Percentiles rank a stretch among this genome's conserved stretches.
Conservation (phyloP, 1,140 invertebrate genomes). For the Fopius arisanus region DNA sequence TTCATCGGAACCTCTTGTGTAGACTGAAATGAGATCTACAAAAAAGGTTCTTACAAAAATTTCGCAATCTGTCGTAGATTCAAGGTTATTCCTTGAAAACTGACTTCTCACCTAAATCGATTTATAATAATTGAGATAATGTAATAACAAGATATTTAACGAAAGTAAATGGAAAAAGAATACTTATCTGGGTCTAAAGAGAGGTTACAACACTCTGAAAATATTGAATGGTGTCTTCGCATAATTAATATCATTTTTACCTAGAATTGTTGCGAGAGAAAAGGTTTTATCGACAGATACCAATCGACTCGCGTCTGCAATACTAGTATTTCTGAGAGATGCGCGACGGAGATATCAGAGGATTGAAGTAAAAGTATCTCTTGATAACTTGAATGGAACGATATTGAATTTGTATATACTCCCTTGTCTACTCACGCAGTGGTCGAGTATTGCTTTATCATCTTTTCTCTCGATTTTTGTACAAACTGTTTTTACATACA, state of each 20-base stretch:
- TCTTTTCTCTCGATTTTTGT: conserved; percentile 63
- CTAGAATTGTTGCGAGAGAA: conserved; percentile 49
- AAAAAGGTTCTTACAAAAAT: no score
- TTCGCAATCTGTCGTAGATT: no score
- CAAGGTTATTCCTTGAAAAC: no score
- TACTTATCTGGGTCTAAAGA: no score
- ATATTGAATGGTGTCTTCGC: conserved; percentile 6
- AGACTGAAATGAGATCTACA: no score
- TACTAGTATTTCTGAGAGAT: conserved; percentile 15
- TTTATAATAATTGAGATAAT: no score
- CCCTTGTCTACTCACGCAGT: conserved; percentile 44
- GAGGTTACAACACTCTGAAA: neutral
- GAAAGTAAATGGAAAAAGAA: no score
- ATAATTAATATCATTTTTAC: conserved; percentile 36
- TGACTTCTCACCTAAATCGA: no score
- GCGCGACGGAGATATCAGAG: neutral
- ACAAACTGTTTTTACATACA: conserved; percentile 64
- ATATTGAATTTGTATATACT: conserved; percentile 54
- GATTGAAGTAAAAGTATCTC: no score
- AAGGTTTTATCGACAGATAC: conserved; percentile 34
- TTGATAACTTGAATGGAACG: neutral
- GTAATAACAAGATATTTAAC: no score
- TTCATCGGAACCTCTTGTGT: no score
- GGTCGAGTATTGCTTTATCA: conserved; percentile 53
- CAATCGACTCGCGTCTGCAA: conserved; percentile 35